Base-by-base conservation (phyloP, 2,113 vertebrate genomes). In the Xiphorhynchus elegans region DNA sequence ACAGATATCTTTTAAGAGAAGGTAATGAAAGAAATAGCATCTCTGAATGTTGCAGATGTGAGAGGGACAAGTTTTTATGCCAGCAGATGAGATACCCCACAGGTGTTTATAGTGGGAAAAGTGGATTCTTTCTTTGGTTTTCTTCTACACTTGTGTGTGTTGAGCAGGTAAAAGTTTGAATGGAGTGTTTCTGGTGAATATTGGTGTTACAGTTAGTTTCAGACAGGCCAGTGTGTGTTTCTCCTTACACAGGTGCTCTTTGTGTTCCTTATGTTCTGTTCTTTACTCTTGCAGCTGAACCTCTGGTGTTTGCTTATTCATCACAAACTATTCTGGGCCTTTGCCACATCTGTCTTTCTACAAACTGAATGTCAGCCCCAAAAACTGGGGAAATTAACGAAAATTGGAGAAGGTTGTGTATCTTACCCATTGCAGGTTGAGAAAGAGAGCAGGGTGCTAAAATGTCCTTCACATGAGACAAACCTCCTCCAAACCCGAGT, bases 281-380 rank as follows among this genome's bases (percentile, higher is more conserved):
- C 82, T 80, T 96, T 70, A 44, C 75, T 90, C 85, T 88, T 88
- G 72, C 59, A 90, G 76, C 55, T 81, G 40, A 86, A 83, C n/a
- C 52, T 74, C 7, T 78, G 58, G 18, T 44, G 33, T 69, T 91
- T 87, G 60, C 46, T 58, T 76, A 26, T 87, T 85, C 66, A 6
- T 40, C 69, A 40, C 35, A 67, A 84, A 35, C 50, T 60, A 3
- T 42, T 39, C 31, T 20, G 31, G 67, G 42, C 24, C 31, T 77
- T 85, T 70, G 11, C 28, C 79, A 63, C 59, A 31, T 90, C 47
- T 50, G 9, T 76, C 33, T 37, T 84, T 78, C 92, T 62, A 53
- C 20, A 69, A 69, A 62, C n/a, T 49, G 56, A 56, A 4, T 69
- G 66, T 49, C 69, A 74, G 42, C 28, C 24, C 26, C 8, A 1